Evolutionary conservation across 2,888 invertebrate species (phyloP).

Genomic region (Ecliptopera silaceata): DNA sequence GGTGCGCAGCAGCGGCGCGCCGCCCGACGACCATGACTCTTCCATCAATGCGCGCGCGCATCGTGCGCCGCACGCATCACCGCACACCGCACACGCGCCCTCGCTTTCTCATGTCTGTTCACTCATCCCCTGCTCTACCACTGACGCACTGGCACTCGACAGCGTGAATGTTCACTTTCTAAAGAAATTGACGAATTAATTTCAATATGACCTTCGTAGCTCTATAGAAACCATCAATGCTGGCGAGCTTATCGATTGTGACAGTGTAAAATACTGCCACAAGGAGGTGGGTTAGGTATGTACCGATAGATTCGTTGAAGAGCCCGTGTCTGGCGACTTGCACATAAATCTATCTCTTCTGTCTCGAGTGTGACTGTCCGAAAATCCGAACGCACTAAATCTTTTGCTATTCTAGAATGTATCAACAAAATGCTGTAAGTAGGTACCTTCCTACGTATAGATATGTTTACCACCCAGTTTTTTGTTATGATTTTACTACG

Average conservation of each 20-base stretch:
- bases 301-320: constrained; percentile 39
- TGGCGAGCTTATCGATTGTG: constrained; percentile 33
- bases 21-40: constrained; percentile 82
- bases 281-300: constrained; percentile 26
- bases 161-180: constrained; percentile 12
- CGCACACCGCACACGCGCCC: constrained; percentile 56
- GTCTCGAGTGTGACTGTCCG: constrained; percentile 51
- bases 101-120: constrained; percentile 64
- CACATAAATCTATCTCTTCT: constrained; percentile 57
- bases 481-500: neutral
- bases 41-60: constrained; percentile 79
- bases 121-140: constrained; percentile 48
- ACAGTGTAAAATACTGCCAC: constrained; percentile 29
- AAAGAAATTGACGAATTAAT: constrained; percentile 1
- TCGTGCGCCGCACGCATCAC: constrained; percentile 73
- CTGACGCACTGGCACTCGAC: constrained; percentile 22
- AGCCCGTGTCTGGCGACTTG: constrained; percentile 48
- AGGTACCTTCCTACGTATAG: too few species aligned
- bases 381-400: constrained; percentile 50
- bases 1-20: constrained; percentile 85
- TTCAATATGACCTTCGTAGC: constrained; percentile 21
- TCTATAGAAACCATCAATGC: constrained; percentile 37
- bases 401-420: constrained; percentile 48
- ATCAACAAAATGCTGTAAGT: constrained; percentile 36
- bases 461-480: neutral